Evolutionary conservation across 2,113 vertebrate genomes (phyloP).

Genomic region (Ivindomyrus marchei): DNA sequence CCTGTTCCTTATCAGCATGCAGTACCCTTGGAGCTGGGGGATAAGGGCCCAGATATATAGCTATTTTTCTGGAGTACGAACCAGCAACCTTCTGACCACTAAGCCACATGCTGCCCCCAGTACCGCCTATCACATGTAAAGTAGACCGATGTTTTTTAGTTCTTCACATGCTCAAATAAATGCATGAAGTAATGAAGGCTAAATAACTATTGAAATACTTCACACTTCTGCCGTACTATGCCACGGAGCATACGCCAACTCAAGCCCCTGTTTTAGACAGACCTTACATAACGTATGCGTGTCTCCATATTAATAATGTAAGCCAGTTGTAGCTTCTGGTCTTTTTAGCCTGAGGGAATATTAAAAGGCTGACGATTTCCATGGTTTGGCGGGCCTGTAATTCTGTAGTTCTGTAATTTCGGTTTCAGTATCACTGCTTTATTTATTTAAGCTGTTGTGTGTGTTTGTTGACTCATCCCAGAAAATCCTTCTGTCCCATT

Average conservation of each 20-base stretch:
- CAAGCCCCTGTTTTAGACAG: not conserved
- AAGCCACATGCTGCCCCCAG: not conserved
- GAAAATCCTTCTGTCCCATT: not conserved
- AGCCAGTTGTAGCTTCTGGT: not conserved
- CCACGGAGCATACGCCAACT: not conserved
- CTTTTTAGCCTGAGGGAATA: not conserved
- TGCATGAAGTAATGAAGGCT: not conserved
- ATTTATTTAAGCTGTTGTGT: not conserved
- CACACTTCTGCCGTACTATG: not conserved
- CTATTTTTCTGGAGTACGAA: not conserved
- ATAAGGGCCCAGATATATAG: not conserved
- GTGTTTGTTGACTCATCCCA: not conserved
- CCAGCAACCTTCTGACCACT: not conserved
- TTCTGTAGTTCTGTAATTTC: not conserved
- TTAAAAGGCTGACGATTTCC: not conserved
- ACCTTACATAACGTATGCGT: not conserved
- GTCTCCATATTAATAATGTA: not conserved
- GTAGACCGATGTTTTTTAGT: not conserved
- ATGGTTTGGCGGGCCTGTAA: not conserved
- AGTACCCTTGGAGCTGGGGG: not conserved
- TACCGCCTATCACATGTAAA: not conserved
- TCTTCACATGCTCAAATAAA: not conserved
- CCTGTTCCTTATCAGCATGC: not conserved
- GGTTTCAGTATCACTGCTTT: not conserved
- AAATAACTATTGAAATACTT: not conserved